Base-by-base conservation (phyloP, 2,113 vertebrate species). In the Xyliphius kryptos region DNA sequence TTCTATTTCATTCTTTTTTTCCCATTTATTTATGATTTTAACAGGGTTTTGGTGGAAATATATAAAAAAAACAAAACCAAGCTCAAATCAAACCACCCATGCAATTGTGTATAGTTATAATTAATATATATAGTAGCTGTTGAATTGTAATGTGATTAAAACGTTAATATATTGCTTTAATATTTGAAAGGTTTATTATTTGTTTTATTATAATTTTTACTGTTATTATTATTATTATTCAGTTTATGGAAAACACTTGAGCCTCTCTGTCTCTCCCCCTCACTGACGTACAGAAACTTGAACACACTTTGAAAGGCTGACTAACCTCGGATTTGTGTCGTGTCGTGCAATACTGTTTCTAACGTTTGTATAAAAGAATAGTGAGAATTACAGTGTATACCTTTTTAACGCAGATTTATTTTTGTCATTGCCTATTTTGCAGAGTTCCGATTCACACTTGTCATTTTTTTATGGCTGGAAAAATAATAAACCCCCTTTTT, bases 361-460 rank as follows among this genome's bases (percentile, higher is more conserved):
- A 98, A 97, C 97, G 92, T 98, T 98, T 98, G 94, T 98, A 98
- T 95, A 96, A 97, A 91, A 90, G 78, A 66, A 82, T 77, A 90
- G 77, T 83, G 83, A 85, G 90, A 95, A 91, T 90, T 94, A 92
- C 92, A 93, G 92, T 95, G 94, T 96, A 95, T 94, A 96, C 93
- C 94, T 98, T 97, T 97, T 94, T 94, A 96, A 97, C 93, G 94
- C 95, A 98, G 96, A 98, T 97, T 97, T 97, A 97, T 98, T 97
- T 98, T 97, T 98, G 94, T 98, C 94, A 97, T 97, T 96, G 94
- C 95, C 97, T 97, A 95, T 97, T 97, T 97, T 94, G 93, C 94
- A 97, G 90, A 97, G 94, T 98, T 97, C 83, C 88, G 84, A 98
- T 96, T 92, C 94, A 94, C 94, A 90, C 92, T 96, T n/a, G 94